Evolutionary conservation across 2,888 invertebrate genomes (phyloP).

Genomic region (Cantharis lateralis): DNA sequence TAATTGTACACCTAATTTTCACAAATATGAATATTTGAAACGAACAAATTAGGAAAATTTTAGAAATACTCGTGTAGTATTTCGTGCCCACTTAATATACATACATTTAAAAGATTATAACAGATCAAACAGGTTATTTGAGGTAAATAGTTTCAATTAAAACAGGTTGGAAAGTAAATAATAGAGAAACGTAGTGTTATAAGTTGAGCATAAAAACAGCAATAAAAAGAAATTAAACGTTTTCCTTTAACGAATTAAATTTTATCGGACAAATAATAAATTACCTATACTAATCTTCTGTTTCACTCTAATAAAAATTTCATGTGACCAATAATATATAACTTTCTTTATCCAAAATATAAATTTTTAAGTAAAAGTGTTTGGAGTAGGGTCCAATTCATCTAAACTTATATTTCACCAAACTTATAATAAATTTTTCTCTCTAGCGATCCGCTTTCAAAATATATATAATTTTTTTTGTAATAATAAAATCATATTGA

Average conservation of each 20-base stretch:
- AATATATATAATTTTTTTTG: too few species aligned
- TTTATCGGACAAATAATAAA: background rate
- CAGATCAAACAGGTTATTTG: background rate
- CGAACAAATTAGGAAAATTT: background rate
- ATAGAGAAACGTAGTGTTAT: background rate
- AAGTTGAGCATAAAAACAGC: background rate
- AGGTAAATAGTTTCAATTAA: background rate
- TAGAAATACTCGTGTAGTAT: background rate
- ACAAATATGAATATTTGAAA: background rate
- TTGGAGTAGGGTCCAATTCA: background rate
- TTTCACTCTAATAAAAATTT: background rate
- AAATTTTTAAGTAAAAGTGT: background rate
- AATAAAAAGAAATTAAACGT: background rate
- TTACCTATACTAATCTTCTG: background rate
- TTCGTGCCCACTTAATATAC: background rate
- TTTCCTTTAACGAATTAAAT: background rate
- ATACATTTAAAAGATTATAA: background rate
- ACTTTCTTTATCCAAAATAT: background rate
- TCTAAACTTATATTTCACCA: background rate
- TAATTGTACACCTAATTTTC: background rate
- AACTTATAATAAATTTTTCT: too few species aligned
- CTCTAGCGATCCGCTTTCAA: too few species aligned
- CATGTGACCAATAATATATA: background rate
- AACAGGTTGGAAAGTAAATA: background rate
- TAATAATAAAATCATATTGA: too few species aligned